Evolutionary conservation across 2,797 vertebrate species (phyloP).

Genomic region (Sitta carolinensis): DNA sequence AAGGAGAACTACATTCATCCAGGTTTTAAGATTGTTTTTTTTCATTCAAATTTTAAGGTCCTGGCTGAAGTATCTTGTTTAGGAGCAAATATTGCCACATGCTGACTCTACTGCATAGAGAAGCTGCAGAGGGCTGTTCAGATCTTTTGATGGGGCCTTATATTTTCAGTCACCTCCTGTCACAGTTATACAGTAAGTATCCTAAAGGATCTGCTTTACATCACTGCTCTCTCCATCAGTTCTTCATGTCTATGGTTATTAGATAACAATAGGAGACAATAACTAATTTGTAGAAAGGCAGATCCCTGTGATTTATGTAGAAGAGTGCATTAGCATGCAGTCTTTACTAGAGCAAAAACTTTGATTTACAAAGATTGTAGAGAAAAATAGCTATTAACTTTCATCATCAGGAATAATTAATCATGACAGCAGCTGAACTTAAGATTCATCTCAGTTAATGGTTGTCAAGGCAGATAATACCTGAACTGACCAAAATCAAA

Average conservation of each 20-base stretch:
- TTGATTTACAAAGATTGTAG: neutral
- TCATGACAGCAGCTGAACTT: neutral
- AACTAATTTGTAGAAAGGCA: neutral
- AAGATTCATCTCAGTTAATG: neutral
- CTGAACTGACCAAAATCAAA: neutral
- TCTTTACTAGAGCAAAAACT: neutral
- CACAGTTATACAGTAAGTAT: neutral
- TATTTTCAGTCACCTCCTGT: neutral
- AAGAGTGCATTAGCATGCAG: neutral
- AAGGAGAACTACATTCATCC: neutral
- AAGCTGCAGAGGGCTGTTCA: neutral
- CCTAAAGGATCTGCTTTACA: neutral
- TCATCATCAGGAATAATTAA: slow-evolving; percentile 20
- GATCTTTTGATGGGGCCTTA: neutral
- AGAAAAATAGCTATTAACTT: neutral
- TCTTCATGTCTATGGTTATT: neutral
- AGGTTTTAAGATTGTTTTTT: neutral
- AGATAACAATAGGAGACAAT: neutral
- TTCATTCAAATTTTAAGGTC: neutral
- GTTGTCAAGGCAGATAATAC: neutral
- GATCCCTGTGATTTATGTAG: neutral
- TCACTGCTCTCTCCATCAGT: neutral
- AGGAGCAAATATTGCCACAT: neutral
- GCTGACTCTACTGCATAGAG: neutral
- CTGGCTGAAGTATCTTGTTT: neutral